Conservation (phyloP, 2,888 invertebrate genomes). For the Cantharis flavilabris region DNA sequence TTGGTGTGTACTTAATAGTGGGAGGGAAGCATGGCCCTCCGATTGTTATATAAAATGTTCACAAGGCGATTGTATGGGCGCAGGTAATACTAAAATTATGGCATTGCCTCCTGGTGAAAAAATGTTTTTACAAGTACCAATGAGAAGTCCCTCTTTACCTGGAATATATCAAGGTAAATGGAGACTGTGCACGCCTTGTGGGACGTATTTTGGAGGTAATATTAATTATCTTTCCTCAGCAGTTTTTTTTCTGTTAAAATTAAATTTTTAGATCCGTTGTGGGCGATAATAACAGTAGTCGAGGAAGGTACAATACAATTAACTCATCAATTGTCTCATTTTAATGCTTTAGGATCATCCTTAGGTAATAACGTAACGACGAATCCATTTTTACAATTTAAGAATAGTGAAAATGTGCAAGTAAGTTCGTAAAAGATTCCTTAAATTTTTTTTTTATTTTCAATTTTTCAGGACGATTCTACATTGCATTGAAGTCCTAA, state of each 20-base stretch:
- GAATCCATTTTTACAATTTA: conserved; percentile 37
- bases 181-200: conserved; percentile 85
- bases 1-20: conserved; percentile 88
- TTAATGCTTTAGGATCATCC: conserved; percentile 58
- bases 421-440: conserved; percentile 5
- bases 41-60: conserved; percentile 79
- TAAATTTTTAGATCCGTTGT: conserved; percentile 70
- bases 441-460: background rate
- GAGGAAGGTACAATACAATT: conserved; percentile 80
- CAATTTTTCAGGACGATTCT: conserved; percentile 27
- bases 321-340: conserved; percentile 75
- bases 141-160: conserved; percentile 75
- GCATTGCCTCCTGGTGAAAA: conserved; percentile 77
- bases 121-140: conserved; percentile 75
- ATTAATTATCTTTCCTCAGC: conserved; percentile 24
- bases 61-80: conserved; percentile 68
- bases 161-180: conserved; percentile 87
- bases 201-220: conserved; percentile 90
- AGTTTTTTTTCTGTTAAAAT: conserved; percentile 2
- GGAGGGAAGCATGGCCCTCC: conserved; percentile 85
- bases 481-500: conserved; percentile 36
- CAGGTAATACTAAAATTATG: conserved; percentile 66
- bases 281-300: conserved; percentile 80
- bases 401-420: conserved; percentile 27
- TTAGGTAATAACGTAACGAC: conserved; percentile 27